A percentile compares a stretch with the other conserved stretches of the same genome.
Conservation (phyloP, 2,888 invertebrate species). For the Lasioglossum zephyrum region DNA sequence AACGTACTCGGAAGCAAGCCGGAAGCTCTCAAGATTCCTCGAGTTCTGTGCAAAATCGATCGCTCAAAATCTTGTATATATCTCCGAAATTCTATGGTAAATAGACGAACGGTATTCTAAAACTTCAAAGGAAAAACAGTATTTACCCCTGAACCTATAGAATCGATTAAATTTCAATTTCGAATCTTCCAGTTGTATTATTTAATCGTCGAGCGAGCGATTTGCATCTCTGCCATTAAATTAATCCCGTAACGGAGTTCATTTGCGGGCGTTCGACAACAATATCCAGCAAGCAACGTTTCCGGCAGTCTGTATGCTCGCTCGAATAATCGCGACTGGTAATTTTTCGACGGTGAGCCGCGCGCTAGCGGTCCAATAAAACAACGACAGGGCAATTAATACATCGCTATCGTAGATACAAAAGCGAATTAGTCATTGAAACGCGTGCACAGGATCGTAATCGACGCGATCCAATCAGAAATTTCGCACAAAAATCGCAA, state of each 20-base stretch:
- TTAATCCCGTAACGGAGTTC: slow-evolving; percentile 21
- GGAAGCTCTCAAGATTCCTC: slow-evolving; percentile 42
- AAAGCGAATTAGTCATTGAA: slow-evolving; percentile 41
- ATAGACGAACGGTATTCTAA: not conserved
- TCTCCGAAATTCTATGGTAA: slow-evolving; percentile 13
- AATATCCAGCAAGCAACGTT: slow-evolving; percentile 22
- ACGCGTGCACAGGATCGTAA: slow-evolving; percentile 42
- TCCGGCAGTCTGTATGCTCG: slow-evolving; percentile 1
- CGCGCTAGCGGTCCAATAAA: slow-evolving; percentile 21
- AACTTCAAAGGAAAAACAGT: not conserved
- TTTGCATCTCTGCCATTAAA: slow-evolving; percentile 14
- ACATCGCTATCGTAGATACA: slow-evolving; percentile 32
- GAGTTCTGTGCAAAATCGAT: slow-evolving; percentile 38
- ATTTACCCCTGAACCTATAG: not conserved
- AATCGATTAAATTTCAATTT: not conserved
- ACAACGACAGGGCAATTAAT: slow-evolving; percentile 42
- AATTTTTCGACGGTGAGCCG: slow-evolving; percentile 8
- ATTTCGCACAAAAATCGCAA: slow-evolving; percentile 60
- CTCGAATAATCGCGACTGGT: slow-evolving; percentile 32
- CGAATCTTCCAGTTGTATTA: not conserved
- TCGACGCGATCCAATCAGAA: slow-evolving; percentile 57
- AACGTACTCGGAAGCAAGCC: slow-evolving; percentile 33
- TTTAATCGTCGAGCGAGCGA: not conserved
- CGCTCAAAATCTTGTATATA: slow-evolving; percentile 31
- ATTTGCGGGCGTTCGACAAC: slow-evolving; percentile 12